These are phyloP conservation scores for Euwallacea similis DNA, from an alignment of 1,140 invertebrate species.

Conservation along the genomic window DNA sequence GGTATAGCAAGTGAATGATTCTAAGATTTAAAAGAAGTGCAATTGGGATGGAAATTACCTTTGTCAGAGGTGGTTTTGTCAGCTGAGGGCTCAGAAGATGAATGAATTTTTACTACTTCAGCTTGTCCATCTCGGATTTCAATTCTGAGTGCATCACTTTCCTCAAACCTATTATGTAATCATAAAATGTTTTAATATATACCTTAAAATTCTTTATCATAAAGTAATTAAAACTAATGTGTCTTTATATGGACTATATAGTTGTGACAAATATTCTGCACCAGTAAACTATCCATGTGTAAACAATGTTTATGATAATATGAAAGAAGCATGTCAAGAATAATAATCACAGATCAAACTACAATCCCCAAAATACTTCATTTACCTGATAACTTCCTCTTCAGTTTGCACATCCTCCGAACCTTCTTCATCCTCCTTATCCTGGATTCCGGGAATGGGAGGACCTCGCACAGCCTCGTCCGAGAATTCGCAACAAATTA, in stretches of 20 bases:
- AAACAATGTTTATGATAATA: no score
- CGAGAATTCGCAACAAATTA: slow-evolving; percentile 48
- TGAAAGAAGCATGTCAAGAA: no score
- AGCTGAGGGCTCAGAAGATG: no score
- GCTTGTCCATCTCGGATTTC: slow-evolving; percentile 4
- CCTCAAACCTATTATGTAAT: not conserved
- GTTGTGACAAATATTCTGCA: no score
- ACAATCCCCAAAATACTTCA: not conserved
- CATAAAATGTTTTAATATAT: no score
- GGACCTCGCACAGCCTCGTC: slow-evolving; percentile 44
- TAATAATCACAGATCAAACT: not conserved
- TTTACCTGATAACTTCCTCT: slow-evolving; percentile 4
- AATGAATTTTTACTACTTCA: slow-evolving; percentile 3
- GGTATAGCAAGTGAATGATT: no score
- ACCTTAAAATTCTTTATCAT: no score
- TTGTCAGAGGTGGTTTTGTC: no score
- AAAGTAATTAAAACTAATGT: not conserved
- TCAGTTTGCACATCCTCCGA: slow-evolving; percentile 19
- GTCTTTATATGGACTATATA: not conserved
- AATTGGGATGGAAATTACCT: no score
- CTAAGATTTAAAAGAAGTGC: no score
- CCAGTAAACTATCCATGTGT: no score
- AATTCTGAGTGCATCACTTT: slow-evolving; percentile 5
- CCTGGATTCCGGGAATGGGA: slow-evolving; percentile 34
- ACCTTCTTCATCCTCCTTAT: slow-evolving; percentile 25